Evolutionary conservation across 2,797 vertebrate species (phyloP), one percentile per base, ranked within the genome.

Genomic region (Pangasius mekongensis): DNA sequence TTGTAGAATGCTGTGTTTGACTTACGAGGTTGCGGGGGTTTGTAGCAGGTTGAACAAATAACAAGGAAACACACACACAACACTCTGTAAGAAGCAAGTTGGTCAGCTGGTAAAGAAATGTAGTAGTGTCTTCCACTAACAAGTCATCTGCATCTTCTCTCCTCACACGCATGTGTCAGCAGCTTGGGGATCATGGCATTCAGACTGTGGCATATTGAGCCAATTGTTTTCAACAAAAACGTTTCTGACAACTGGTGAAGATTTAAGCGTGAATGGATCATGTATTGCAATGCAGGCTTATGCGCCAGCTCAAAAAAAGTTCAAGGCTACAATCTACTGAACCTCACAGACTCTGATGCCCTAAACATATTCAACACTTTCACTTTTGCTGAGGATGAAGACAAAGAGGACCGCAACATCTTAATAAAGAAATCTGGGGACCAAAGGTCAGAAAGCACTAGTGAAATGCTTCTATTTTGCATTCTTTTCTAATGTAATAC

Each of bases 291-390:
- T 3, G 47, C 30, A 78, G 58, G 58, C 27, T 36, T 30, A n/a
- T 27, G 22, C 22, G 56, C 71, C 69, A 66, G 58, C 39, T 66
- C 14, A 77, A 33, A 89, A 89, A 85, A 89, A 74, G 84, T 80
- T 22, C 54, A 86, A 64, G 71, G 47, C 4, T 89, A 83, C 27
- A 89, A n/a, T 4, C 58, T 83, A 9, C 86, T 88, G 20, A 88
- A 86, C 22, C 20, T 86, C 39, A 20, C 36, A 5, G 69, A 18
- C 27, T 14, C 24, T 22, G 56, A 87, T n/a, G 69, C 58, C 16
- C 18, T 84, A 18, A 67, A 86, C 39, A 83, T 78, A 86, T 90
- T 67, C 18, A 3, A 10, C n/a, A n/a, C 4, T 49, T 78, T 78
- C 49, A n/a, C 43, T 49, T 30, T 30, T 47, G 54, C 14, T 47